These are phyloP conservation scores for Marmota flaviventris DNA, from an alignment of 2,113 vertebrate species.

Conservation along the genomic window DNA sequence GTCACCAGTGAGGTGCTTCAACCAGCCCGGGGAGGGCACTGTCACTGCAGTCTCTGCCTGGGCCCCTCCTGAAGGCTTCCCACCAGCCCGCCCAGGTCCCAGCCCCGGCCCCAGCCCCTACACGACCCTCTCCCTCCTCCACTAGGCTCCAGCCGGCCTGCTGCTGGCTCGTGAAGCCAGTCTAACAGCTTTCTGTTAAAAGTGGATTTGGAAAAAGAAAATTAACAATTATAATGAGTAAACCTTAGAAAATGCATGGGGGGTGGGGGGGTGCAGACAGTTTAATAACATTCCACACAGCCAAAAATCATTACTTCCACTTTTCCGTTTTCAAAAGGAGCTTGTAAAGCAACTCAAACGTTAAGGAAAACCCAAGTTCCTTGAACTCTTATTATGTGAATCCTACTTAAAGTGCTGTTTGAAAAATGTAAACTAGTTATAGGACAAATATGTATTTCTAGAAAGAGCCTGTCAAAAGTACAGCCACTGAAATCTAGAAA, in stretches of 20 bases:
- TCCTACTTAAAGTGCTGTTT: neutral
- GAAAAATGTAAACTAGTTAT: slow-evolving; percentile 7
- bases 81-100: neutral
- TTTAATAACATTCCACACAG: neutral
- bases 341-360: neutral
- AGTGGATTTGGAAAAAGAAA: slow-evolving; percentile 55
- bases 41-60: slow-evolving; percentile 81
- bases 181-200: neutral
- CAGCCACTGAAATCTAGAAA: neutral
- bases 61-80: neutral
- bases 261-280: neutral
- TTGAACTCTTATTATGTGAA: slow-evolving; percentile 12
- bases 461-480: neutral
- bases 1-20: slow-evolving; percentile 90
- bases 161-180: neutral
- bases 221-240: slow-evolving; percentile 38
- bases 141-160: neutral
- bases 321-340: neutral
- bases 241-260: slow-evolving; percentile 34
- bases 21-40: slow-evolving; percentile 83
- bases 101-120: neutral
- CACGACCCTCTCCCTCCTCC: slow-evolving; percentile 50
- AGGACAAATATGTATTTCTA: neutral
- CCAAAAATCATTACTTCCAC: neutral
- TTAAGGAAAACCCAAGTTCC: neutral